Evolutionary conservation across 2,888 invertebrate genomes (phyloP).

Genomic region (Heliconius hortense): DNA sequence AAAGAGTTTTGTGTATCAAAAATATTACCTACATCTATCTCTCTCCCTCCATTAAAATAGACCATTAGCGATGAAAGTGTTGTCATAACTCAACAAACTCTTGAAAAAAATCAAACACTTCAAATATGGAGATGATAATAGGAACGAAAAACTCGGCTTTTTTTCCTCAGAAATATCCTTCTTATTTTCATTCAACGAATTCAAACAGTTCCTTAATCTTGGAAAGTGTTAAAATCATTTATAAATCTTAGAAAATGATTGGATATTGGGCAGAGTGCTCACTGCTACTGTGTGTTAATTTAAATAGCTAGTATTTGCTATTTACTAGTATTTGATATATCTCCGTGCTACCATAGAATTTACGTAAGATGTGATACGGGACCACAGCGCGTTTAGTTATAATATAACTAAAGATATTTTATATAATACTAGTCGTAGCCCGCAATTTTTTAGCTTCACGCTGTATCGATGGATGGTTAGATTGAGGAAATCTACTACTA

Average conservation of each 20-base stretch:
- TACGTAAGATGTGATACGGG: too few species aligned
- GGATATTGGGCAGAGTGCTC: background rate
- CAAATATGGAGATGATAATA: conserved; percentile 4
- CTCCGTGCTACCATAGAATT: too few species aligned
- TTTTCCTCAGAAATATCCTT: background rate
- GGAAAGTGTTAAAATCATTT: conserved; percentile 19
- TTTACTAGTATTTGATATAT: background rate
- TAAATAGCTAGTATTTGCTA: too few species aligned
- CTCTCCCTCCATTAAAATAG: background rate
- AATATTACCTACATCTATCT: background rate
- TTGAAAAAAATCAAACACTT: conserved; percentile 12
- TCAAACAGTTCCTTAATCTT: background rate
- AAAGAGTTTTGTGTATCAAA: background rate
- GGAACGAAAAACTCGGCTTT: background rate
- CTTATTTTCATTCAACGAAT: conserved; percentile 4
- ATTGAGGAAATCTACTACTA: too few species aligned
- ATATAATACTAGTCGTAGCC: too few species aligned
- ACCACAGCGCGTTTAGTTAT: too few species aligned
- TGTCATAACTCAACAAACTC: background rate
- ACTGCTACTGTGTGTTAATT: background rate
- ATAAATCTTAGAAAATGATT: conserved; percentile 9
- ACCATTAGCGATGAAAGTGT: background rate
- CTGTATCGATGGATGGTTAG: too few species aligned
- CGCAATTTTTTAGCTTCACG: too few species aligned
- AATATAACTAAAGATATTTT: too few species aligned